Evolutionary conservation across 2,113 vertebrate genomes (phyloP), one percentile per base, ranked within the genome.

Genomic region (Opisthocomus hoazin): DNA sequence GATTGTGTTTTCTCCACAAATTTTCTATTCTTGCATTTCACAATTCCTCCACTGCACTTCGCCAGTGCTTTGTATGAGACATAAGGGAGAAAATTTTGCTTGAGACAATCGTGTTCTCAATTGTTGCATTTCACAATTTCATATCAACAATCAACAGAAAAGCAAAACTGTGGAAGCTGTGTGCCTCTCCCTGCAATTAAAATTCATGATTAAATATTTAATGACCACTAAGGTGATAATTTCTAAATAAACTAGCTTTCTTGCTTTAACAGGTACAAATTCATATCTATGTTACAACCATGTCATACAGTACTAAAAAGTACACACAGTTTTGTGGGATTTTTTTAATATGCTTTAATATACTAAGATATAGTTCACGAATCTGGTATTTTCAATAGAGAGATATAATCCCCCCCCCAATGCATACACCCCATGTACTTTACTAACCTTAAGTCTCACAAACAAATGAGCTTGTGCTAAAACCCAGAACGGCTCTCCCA

Each of bases 381-480:
- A 61, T 27, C 41, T 30, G 12, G 10, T 84, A 12, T 89, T 69
- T 56, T 6, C 41, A 82, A 14, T 1, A 63, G 22, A 45, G 18
- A 77, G 69, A 68, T 13, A 3, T 8, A n/a, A 68, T 8, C 22
- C 2, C 11, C 16, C 32, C 20, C 2, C 15, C 36, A 48, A 48
- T 0, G 0, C 27, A 76, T 8, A 84, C 19, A 69, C 10, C 27
- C 50, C 58, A 43, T 2, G 11, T 17, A 65, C 17, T 89, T 81
- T 56, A 98, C 97, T 96, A 90, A 99, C 99, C 98, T 99, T 99
- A 57, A 99, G 98, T 24, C 97, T 98, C 51, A 99, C 97, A 86
- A 99, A 99, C 98, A 99, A 99, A 96, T 99, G 99, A 78, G 98
- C 98, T 91, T 99, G 99, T 85, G 99, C 99, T 97, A 99, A 98